phyloP scores from a whole-genome alignment of 2,797 vertebrate species.

The Cygnus olor region DNA sequence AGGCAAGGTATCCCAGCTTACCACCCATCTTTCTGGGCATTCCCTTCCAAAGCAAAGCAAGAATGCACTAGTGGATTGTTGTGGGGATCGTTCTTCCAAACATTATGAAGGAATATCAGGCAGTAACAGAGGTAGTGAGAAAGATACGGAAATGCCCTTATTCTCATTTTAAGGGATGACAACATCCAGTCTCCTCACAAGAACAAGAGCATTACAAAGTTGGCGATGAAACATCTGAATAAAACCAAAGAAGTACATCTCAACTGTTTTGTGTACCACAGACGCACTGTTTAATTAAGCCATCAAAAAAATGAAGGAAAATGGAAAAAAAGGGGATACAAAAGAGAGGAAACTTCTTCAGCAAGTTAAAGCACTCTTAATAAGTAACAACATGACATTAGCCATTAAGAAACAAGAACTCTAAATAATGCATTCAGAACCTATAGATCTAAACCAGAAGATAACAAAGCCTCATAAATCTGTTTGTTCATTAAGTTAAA shows the following conservation, averaged over 20 bases:
- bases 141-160: not conserved
- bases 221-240: not conserved
- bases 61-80: not conserved
- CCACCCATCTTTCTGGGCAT: not conserved
- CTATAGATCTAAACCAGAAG: conserved; percentile 82
- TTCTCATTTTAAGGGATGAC: not conserved
- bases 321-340: conserved; percentile 32
- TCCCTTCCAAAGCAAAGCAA: not conserved
- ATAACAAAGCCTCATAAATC: conserved; percentile 84
- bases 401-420: conserved; percentile 80
- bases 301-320: conserved; percentile 5
- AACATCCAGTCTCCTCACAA: not conserved
- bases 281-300: conserved; percentile 55
- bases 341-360: conserved; percentile 73
- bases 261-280: not conserved
- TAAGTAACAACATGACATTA: conserved; percentile 80
- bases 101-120: not conserved
- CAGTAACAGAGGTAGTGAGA: not conserved
- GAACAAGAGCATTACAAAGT: not conserved
- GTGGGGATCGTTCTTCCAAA: not conserved
- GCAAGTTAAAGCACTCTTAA: conserved; percentile 78
- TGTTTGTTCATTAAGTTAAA: conserved; percentile 92
- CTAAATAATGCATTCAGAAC: conserved; percentile 79
- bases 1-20: not conserved
- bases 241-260: not conserved